Base-by-base conservation (phyloP, 1,140 invertebrate genomes). In the Trichogramma pretiosum region DNA sequence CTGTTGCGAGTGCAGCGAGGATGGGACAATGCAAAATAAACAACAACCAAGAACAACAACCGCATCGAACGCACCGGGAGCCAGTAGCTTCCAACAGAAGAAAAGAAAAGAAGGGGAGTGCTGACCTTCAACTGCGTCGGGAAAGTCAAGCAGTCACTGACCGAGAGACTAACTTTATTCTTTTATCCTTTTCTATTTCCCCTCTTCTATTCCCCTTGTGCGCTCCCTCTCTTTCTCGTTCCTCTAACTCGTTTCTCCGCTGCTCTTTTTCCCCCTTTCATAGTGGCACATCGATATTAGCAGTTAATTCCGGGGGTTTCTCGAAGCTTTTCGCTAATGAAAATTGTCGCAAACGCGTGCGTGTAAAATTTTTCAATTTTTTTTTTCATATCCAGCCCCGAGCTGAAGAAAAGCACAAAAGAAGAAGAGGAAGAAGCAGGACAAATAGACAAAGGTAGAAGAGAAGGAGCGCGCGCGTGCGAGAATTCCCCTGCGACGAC, bases 71-170 rank as follows among this genome's bases (percentile, higher is more conserved):
- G 52, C 43, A 54, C 34, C 51, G 32, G 46, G 32, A 26, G 22
- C 16, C 18, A 34, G 22, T n/a, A 34, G 33, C 24, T n/a, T 19
- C 28, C 23, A 32, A 8, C 10, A 46, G 36, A 46, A 36, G 36
- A 46, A 39, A 33, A 11, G 36, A 23, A 32, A 42, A 42, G 38
- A 42, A 46, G 43, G 45, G 53, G 52, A 56, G 55, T 49, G 53
- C 54, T 72, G 68, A 71, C 68, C 69, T 71, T 70, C 66, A 70
- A 63, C 67, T 60, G 62, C 59, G 68, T 61, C 69, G 65, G 68
- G 68, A 70, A 72, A 72, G 68, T 72, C 69, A 70, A 65, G 61
- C 69, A 72, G 69, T 72, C 68, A 72, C 69, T 72, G 69, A 72
- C 69, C 69, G 69, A 68, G 66, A 69, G 68, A 69, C 69, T 72